phyloP scores from a whole-genome alignment of 2,797 vertebrate genomes.

The Cyclura pinguis region DNA sequence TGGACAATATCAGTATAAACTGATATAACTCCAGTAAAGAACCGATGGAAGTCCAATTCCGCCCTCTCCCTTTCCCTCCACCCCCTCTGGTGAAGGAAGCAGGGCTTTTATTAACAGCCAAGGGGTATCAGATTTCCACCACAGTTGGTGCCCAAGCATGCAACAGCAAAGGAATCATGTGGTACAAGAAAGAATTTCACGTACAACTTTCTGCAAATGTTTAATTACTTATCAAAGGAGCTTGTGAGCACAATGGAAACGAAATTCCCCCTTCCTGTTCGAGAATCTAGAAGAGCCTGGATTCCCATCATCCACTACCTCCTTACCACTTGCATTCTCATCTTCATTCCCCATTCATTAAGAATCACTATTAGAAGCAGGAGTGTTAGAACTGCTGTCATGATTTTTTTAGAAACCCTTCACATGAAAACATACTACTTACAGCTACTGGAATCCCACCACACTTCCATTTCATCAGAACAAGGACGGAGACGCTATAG shows the following conservation, averaged over 20 bases:
- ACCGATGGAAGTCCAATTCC: constrained; percentile 34
- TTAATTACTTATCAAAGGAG: constrained; percentile 49
- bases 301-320: not conserved
- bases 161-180: constrained; percentile 26
- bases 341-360: not conserved
- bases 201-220: constrained; percentile 23
- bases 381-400: not conserved
- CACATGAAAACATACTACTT: not conserved
- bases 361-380: constrained; percentile 17
- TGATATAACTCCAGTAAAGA: constrained; percentile 31
- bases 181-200: not conserved
- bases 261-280: constrained; percentile 26
- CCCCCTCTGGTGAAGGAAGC: constrained; percentile 41
- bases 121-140: constrained; percentile 43
- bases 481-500: not conserved
- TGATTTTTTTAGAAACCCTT: not conserved
- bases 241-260: constrained; percentile 29
- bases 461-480: constrained; percentile 36
- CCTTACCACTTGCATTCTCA: not conserved
- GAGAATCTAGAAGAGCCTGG: constrained; percentile 1
- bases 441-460: not conserved
- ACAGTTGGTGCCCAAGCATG: constrained; percentile 33
- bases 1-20: constrained; percentile 36
- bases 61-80: constrained; percentile 25
- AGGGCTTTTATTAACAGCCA: constrained; percentile 56